phyloP scores from a whole-genome alignment of 1,140 invertebrate genomes.

The Lucilia cuprina region DNA sequence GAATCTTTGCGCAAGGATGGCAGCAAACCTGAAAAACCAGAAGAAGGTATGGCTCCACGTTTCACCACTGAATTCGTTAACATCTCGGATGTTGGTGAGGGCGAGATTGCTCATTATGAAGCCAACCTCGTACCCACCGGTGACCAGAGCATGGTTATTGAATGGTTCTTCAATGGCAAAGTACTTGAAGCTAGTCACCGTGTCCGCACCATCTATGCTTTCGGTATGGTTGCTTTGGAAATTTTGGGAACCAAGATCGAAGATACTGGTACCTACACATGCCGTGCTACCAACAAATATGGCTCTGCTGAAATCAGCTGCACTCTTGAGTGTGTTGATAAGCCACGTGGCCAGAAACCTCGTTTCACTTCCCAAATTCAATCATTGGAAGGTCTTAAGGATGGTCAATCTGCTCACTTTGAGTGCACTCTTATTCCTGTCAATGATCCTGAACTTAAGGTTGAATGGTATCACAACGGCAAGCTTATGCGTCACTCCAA shows the following conservation, averaged over 20 bases:
- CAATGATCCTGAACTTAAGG: constrained; percentile 91
- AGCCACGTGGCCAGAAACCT: constrained; percentile 83
- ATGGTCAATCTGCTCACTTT: constrained; percentile 91
- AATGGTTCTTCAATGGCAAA: constrained; percentile 97
- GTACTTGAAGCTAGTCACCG: constrained; percentile 86
- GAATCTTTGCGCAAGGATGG: constrained; percentile 80
- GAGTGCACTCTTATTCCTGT: constrained; percentile 91
- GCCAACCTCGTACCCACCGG: constrained; percentile 91
- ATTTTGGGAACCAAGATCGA: constrained; percentile 88
- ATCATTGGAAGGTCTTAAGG: constrained; percentile 84
- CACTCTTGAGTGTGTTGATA: constrained; percentile 83
- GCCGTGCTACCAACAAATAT: constrained; percentile 87
- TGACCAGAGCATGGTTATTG: constrained; percentile 94
- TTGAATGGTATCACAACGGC: constrained; percentile 96
- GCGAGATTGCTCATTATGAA: constrained; percentile 93
- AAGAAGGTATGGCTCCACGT: constrained; percentile 82
- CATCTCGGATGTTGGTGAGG: constrained; percentile 82
- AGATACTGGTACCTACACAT: constrained; percentile 87
- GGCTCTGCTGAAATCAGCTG: constrained; percentile 86
- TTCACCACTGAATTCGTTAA: constrained; percentile 89
- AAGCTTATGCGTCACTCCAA: constrained; percentile 86
- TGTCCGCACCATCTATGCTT: constrained; percentile 89
- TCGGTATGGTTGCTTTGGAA: constrained; percentile 94
- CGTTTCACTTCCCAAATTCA: constrained; percentile 88
- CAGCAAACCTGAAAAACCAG: constrained; percentile 71